A percentile compares a stretch with the other conserved stretches of the same genome.
Conservation (phyloP, 2,113 vertebrate species). For the Siniperca chuatsi region DNA sequence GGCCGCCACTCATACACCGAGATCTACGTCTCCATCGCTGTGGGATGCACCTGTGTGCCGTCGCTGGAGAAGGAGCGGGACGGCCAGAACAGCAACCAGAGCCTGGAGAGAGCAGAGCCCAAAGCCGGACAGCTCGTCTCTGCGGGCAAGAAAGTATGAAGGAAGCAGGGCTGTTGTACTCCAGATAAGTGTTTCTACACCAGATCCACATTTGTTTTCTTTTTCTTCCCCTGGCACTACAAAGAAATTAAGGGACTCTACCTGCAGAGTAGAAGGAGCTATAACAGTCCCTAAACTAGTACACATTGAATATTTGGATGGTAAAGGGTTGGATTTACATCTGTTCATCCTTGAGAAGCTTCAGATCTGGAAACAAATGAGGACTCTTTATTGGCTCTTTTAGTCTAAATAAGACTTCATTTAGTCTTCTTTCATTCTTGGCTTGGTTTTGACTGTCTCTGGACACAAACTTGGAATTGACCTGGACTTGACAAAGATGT, state of each 20-base stretch:
- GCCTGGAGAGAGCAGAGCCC: conserved; percentile 78
- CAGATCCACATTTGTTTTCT: background rate
- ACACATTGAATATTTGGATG: background rate
- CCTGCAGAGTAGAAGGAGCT: background rate
- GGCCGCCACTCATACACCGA: conserved; percentile 91
- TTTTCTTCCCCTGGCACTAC: background rate
- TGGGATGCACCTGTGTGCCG: conserved; percentile 95
- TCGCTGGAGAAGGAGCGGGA: conserved; percentile 77
- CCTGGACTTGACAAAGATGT: background rate
- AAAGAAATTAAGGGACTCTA: no score
- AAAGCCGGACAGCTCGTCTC: conserved; percentile 55
- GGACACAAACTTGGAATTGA: background rate
- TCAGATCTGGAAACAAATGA: background rate
- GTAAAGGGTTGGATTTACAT: background rate
- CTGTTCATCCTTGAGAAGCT: background rate
- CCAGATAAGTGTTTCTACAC: background rate
- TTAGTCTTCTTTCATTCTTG: background rate
- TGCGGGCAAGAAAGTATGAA: conserved; percentile 18
- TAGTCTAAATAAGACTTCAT: background rate
- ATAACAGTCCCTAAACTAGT: background rate
- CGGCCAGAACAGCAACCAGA: conserved; percentile 81
- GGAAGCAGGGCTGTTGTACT: background rate
- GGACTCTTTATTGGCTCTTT: background rate
- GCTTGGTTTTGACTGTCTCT: background rate
- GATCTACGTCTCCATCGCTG: conserved; percentile 90